Base-by-base conservation (phyloP, 64 coral and sea anemone species). In the Astreopora myriophthalma region DNA sequence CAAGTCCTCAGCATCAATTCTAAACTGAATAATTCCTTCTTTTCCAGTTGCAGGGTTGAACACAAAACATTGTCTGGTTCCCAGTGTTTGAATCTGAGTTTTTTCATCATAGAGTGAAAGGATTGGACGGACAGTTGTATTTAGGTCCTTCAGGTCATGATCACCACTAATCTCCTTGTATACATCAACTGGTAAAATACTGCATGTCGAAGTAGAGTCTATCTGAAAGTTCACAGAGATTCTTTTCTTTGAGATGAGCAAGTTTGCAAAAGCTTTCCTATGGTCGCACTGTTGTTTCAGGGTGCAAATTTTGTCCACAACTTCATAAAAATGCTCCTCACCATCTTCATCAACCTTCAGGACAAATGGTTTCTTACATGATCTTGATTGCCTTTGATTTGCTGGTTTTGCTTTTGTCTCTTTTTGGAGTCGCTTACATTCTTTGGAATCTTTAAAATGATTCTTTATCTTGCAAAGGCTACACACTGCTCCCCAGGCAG, bases 201-300 rank as follows among this genome's bases (percentile, higher is more conserved):
- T 80, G 27, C 76, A 80, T 80, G 37, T 80, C 1, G 40, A 80
- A 52, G 40, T 40, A 83, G 52, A 83, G 79, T 83, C 44, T 13
- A 83, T 83, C 52, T 80, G 40, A 80, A 80, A 80, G 6, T 57
- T 80, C 4, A 80, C 48, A 61, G n/a, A 38, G 26, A 73, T 27
- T 73, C 1, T 73, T 34, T 73, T 73, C 70, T 38, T 34, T 16
- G 70, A 73, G 22, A 81, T 37, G 9, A 4, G 48, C 25, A 81
- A 30, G 39, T 81, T 81, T 51, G 78, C 78, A 58, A 81, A 81
- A 55, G 78, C 78, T 81, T 58, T 81, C 48, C 30, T 81, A 13
- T 58, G 22, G 42, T 58, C 16, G 17, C 44, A 29, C 3, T 81
- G 9, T 81, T 58, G 40, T 19, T 81, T 81, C n/a, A 81, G 24